These are phyloP conservation scores for Lordiphosa clarofinis DNA, from an alignment of 1,140 invertebrate species.

Conservation along the genomic window DNA sequence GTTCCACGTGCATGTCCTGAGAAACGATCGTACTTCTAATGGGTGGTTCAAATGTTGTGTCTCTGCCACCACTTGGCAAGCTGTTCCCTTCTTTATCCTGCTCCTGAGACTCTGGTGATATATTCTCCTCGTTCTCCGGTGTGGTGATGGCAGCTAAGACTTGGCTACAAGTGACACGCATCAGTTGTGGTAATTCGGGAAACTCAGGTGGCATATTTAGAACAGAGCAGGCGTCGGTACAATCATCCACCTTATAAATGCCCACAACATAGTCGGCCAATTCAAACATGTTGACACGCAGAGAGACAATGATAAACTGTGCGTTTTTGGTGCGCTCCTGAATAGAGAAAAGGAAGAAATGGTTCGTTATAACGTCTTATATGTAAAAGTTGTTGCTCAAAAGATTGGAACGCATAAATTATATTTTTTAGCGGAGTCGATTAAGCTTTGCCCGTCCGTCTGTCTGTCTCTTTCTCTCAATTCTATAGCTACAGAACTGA, in stretches of 20 bases:
- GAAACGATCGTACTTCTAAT: constrained; percentile 25
- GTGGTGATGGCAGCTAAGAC: background rate
- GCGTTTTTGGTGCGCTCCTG: constrained; percentile 96
- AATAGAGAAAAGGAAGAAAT: background rate
- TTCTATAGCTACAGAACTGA: too few relatives aligned
- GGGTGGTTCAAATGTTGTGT: constrained; percentile 38
- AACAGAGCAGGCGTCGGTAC: constrained; percentile 89
- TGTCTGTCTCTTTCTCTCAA: too few relatives aligned
- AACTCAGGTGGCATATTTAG: constrained; percentile 53
- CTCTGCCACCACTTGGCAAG: constrained; percentile 1
- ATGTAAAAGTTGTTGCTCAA: too few relatives aligned
- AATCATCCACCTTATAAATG: constrained; percentile 96
- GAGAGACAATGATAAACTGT: constrained; percentile 99
- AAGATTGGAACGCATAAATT: too few relatives aligned
- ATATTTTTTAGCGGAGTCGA: too few relatives aligned
- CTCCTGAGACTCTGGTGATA: background rate
- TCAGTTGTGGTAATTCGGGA: constrained; percentile 8
- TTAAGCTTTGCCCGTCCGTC: too few relatives aligned
- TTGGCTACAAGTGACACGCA: background rate
- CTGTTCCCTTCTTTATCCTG: background rate
- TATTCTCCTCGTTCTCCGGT: constrained; percentile 1
- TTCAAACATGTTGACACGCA: constrained; percentile 99
- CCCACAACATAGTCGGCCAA: constrained; percentile 94
- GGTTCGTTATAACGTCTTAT: too few relatives aligned
- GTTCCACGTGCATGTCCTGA: background rate